Evolutionary conservation across 2,797 vertebrate species (phyloP), one percentile per base, ranked within the genome.

Genomic region (Sparus aurata): DNA sequence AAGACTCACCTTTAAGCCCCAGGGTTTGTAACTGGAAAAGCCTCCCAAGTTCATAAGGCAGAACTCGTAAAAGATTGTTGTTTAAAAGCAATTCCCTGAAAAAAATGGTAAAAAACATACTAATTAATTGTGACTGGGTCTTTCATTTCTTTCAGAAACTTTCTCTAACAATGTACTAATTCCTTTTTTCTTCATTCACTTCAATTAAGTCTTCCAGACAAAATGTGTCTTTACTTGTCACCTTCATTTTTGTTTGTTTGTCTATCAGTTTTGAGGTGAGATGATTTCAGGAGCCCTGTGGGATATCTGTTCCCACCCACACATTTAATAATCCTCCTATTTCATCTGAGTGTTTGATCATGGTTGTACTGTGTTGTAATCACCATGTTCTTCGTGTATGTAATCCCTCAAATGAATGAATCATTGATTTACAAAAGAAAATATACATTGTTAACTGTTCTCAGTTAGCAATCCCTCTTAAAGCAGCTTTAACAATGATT

Each of bases 11-110:
- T 98, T 99, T 99, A 69, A 99, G 97, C 85, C 98, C 98, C 80
- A 99, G 94, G 82, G 96, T 99, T 94, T 99, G 98, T 85, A 99
- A 94, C 96, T 97, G 97, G 96, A 99, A 99, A 92, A 99, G 97
- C 91, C 97, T 96, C 91, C 98, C 98, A 93, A 99, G 98, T 96
- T 99, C 98, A 68, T 98, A 99, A 96, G 98, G 98, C 96, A 99
- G 97, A 97, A 99, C 97, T 95, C 98, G 97, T 96, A 99, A 96
- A 94, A 98, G 96, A 97, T 99, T 99, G 97, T 99, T 97, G 96
- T 99, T 99, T 96, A 99, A 99, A 97, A 99, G 97, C 95, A 99
- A 97, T 97, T 99, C 98, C 98, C 98, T 99, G 94, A 59, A 92
- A 72, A 2, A 85, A 69, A 79, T 1, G 2, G 6, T 5, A 69